A percentile compares a stretch with the other conserved stretches of the same genome.
phyloP scores from a whole-genome alignment of 2,797 vertebrate species.

The Leptatherina wallacei region DNA sequence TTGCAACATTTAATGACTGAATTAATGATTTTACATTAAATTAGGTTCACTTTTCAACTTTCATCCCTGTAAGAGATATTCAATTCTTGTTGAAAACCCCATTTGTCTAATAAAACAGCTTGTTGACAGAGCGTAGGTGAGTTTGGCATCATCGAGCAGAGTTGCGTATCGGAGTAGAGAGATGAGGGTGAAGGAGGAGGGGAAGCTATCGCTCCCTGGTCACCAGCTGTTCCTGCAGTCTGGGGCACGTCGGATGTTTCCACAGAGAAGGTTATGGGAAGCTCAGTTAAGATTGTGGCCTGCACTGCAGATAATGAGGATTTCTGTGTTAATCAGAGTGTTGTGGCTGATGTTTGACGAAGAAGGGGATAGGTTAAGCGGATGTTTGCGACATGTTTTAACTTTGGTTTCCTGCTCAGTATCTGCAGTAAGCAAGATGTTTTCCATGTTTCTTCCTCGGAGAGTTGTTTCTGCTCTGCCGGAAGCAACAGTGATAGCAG shows the following conservation, averaged over 20 bases:
- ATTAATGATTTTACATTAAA: not conserved
- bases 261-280: conserved; percentile 83
- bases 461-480: conserved; percentile 37
- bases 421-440: conserved; percentile 35
- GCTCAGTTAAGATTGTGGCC: conserved; percentile 66
- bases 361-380: conserved; percentile 70
- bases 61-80: not conserved
- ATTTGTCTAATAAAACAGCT: conserved; percentile 5
- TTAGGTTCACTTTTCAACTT: not conserved
- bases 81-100: not conserved
- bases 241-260: conserved; percentile 77
- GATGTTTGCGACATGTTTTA: conserved; percentile 67
- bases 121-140: conserved; percentile 9
- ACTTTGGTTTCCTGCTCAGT: conserved; percentile 54
- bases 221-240: conserved; percentile 79
- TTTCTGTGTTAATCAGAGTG: conserved; percentile 76
- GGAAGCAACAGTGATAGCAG: conserved; percentile 56
- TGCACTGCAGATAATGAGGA: conserved; percentile 71
- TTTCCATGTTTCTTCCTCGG: conserved; percentile 61
- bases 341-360: conserved; percentile 82
- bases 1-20: not conserved
- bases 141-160: conserved; percentile 40
- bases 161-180: conserved; percentile 33
- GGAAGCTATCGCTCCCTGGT: conserved; percentile 68
- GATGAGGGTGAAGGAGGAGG: conserved; percentile 34